phyloP scores from a whole-genome alignment of 2,113 vertebrate genomes.

The Epinephelus moara region DNA sequence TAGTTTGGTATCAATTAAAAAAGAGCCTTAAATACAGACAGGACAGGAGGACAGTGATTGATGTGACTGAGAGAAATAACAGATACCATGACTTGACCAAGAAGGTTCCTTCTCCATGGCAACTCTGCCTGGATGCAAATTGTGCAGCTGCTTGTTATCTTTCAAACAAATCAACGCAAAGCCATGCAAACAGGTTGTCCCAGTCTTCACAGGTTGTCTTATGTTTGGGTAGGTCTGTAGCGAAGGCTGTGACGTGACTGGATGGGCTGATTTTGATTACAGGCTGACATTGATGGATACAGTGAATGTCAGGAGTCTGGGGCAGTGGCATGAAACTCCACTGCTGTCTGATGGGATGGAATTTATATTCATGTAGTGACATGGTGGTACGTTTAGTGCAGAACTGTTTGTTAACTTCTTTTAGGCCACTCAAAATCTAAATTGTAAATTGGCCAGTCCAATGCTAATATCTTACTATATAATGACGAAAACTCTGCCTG shows the following conservation, averaged over 20 bases:
- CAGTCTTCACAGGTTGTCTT: conserved; percentile 21
- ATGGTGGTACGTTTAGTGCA: neutral
- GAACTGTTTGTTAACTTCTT: neutral
- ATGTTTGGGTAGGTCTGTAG: neutral
- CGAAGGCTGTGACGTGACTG: neutral
- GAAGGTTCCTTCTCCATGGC: conserved; percentile 38
- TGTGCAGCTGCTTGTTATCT: conserved; percentile 48
- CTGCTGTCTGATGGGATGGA: neutral
- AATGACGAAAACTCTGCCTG: no score
- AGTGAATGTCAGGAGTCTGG: neutral
- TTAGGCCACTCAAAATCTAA: neutral
- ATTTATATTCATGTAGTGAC: neutral
- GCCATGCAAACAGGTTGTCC: conserved; percentile 77
- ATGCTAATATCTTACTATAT: neutral
- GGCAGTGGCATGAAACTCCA: neutral
- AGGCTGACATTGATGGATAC: neutral
- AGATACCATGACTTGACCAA: conserved; percentile 5
- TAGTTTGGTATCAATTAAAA: neutral
- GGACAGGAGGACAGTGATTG: neutral
- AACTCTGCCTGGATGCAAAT: conserved; percentile 77
- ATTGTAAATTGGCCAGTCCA: neutral
- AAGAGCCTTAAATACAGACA: no score
- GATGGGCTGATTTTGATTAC: neutral
- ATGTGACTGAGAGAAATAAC: conserved; percentile 19
- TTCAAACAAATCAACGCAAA: conserved; percentile 81